Base-by-base conservation (phyloP, 2,888 invertebrate species). In the Caenorhabditis sinica region DNA sequence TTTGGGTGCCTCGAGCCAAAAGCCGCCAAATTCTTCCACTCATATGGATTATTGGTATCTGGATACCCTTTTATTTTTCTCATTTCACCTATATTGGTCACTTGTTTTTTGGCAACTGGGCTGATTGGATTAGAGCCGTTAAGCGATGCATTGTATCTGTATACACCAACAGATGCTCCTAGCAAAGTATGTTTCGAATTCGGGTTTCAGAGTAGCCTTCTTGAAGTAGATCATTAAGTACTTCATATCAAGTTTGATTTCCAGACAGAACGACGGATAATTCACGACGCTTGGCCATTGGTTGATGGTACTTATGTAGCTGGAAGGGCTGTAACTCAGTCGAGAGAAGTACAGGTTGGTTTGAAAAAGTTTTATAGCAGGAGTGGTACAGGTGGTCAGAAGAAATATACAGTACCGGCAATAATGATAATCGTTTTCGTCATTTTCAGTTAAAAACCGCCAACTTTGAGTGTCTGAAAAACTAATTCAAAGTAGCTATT, bases 131-230 rank as follows among this genome's bases (percentile, higher is more conserved):
- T 89, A 45, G 86, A 82, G 23, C 87, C 89, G 0, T 61, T 91
- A 15, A 83, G 87, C n/a, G 91, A 91, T 80, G 91, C 91, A 45
- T 74, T 90, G 8, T 90, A 90, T 68, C 84, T 91, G 45, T 91
- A 89, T 85, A 91, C 91, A 15, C 91, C 91, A 9, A 89, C 87
- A 1, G 89, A 89, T 81, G 90, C 91, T 3, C 90, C 89, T 0
- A 88, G 88, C 40, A 90, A 91, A 69, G 84, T 82, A n/a, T 81
- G 87, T 63, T 73, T 20, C 11, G 9, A 6, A 11, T 40, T 8
- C 8, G 8, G 8, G 8, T 36, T 36, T 9, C 5, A 9, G 33
- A 9, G 33, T 36, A 36, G 4, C 5, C 9, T 6, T 36, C 33
- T 36, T 4, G 33, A 36, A 9, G 5, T 36, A 36, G 9, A 4